Base-by-base conservation (phyloP, 2,888 invertebrate species). In the Parnassius mnemosyne region DNA sequence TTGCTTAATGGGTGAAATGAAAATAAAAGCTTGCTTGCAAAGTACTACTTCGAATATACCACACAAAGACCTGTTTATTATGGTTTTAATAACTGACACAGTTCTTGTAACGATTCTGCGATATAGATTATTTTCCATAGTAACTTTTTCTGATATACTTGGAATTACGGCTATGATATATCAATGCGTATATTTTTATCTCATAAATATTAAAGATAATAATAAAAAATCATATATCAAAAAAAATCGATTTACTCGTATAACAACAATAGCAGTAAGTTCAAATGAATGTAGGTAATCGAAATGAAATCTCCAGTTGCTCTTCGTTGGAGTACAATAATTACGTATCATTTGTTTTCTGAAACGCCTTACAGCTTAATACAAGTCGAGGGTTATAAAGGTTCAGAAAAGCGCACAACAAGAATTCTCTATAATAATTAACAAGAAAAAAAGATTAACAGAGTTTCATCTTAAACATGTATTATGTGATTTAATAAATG, bases 331-430 rank as follows among this genome's bases (percentile, higher is more conserved):
- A 79, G 77, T 76, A 73, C 73, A 84, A 87, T 84, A 83, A 85
- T 86, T 85, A 80, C 65, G 71, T 74, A 75, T 80, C 80, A 85
- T 84, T 87, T 83, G 78, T 85, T 85, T 75, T 74, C 74, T 71
- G 67, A 72, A 74, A 75, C 41, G 11, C 53, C 54, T 73, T 73
- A 78, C 78, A 76, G 75, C 76, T 78, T 78, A 76, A 80, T 80
- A 76, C 76, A 73, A 69, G 68, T 71, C 67, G 71, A 72, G 68
- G 68, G 68, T 66, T 64, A 65, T 65, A 66, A 69, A 68, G 65
- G 68, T 57, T 53, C 47, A 51, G 41, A 61, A 25, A 34, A 52
- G 57, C 46, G 52, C 52, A 61, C 46, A 13, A 47, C 42, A 53
- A 57, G 49, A 57, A 53, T 51, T 25, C 46, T 47, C 46, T 51